These are phyloP conservation scores for Petrocephalus sullivani DNA, from an alignment of 2,797 vertebrate species.

Conservation along the genomic window DNA sequence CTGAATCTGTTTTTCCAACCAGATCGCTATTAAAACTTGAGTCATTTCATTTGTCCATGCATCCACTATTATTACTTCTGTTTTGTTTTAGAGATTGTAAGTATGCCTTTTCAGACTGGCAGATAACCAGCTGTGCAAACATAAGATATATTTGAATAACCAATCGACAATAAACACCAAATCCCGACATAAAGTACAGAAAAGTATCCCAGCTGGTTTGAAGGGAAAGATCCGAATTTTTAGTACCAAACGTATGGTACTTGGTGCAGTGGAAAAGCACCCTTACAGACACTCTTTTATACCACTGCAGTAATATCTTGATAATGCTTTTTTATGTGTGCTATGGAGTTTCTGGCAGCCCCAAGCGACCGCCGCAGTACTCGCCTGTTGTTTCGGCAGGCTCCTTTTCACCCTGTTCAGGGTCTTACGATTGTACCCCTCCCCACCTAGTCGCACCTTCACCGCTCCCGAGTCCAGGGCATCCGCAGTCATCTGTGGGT, in stretches of 20 bases:
- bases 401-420: slow-evolving; percentile 86
- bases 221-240: neutral
- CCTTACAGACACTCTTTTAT: neutral
- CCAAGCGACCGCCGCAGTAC: neutral
- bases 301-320: neutral
- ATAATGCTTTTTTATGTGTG: neutral
- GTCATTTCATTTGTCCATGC: no score
- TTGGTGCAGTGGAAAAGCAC: neutral
- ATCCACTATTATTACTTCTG: neutral
- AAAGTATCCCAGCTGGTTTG: neutral
- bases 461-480: slow-evolving; percentile 66
- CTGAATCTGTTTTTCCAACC: no score
- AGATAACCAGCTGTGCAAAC: neutral
- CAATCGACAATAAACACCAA: neutral
- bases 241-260: neutral
- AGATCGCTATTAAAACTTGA: no score
- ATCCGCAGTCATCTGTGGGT: slow-evolving; percentile 81
- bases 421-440: slow-evolving; percentile 88
- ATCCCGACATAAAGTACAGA: neutral
- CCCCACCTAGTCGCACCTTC: slow-evolving; percentile 73
- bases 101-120: neutral
- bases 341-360: neutral
- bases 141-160: neutral
- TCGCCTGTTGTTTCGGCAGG: slow-evolving; percentile 81
- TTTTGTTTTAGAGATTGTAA: neutral